Evolutionary conservation across 2,888 invertebrate genomes (phyloP).

Genomic region (Heliconius charithonia): DNA sequence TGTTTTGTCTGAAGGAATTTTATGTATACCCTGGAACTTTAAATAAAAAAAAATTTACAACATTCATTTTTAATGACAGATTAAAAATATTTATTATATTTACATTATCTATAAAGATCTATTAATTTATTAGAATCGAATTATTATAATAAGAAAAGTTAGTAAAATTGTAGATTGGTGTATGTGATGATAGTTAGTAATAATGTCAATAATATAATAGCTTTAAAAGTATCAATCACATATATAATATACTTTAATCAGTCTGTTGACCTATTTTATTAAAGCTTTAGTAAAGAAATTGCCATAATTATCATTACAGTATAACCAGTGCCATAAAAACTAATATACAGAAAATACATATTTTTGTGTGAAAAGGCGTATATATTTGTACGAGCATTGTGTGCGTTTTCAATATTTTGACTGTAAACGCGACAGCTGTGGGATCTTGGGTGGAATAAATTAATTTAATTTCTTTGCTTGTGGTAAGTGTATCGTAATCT

Average conservation of each 20-base stretch:
- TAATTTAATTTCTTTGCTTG: too few species aligned
- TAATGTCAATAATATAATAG: background rate
- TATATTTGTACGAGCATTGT: too few species aligned
- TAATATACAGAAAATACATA: background rate
- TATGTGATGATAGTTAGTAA: conserved; percentile 1
- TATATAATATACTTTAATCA: conserved; percentile 12
- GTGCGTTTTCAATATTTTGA: too few species aligned
- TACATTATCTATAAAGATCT: conserved; percentile 27
- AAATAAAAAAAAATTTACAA: conserved; percentile 64
- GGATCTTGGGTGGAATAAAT: too few species aligned
- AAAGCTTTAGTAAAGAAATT: conserved; percentile 1
- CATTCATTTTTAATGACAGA: conserved; percentile 42
- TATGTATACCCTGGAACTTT: conserved; percentile 98
- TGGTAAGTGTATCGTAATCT: too few species aligned
- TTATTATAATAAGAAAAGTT: conserved; percentile 17
- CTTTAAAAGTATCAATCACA: conserved; percentile 7
- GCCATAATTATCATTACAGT: background rate
- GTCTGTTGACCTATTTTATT: conserved; percentile 12
- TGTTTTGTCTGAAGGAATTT: conserved; percentile 93
- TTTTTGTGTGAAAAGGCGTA: too few species aligned
- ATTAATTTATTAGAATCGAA: conserved; percentile 30
- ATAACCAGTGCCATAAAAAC: background rate
- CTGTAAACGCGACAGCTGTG: too few species aligned
- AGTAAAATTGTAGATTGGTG: conserved; percentile 18
- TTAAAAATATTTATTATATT: conserved; percentile 27